A percentile compares a stretch with the other conserved stretches of the same genome.
These are phyloP conservation scores for Siderastrea siderea DNA, from an alignment of 92 coral and sea anemone species.

Conservation along the genomic window DNA sequence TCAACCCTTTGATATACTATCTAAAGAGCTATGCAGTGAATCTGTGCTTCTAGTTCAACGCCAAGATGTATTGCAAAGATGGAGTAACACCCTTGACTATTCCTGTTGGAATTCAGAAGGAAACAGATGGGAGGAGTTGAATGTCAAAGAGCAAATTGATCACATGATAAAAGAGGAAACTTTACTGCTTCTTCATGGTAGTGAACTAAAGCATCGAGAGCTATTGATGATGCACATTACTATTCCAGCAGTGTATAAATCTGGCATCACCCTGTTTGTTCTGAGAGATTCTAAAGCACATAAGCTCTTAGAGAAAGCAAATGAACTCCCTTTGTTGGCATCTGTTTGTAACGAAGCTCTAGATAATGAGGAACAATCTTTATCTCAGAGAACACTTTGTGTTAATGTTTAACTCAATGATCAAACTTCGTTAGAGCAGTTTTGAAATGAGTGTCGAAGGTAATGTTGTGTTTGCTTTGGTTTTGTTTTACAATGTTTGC, in stretches of 20 bases:
- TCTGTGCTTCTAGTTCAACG: conserved; percentile 78
- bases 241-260: conserved; percentile 84
- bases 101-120: conserved; percentile 28
- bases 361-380: background rate
- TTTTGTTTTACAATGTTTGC: too few relatives aligned
- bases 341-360: background rate
- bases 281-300: conserved; percentile 63
- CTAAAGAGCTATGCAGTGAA: conserved; percentile 76
- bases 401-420: conserved; percentile 12
- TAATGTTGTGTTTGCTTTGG: too few relatives aligned
- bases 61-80: conserved; percentile 72
- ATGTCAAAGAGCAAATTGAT: conserved; percentile 77
- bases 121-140: conserved; percentile 65
- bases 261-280: conserved; percentile 83
- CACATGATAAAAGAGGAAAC: conserved; percentile 76
- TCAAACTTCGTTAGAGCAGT: background rate
- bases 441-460: background rate
- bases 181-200: conserved; percentile 71
- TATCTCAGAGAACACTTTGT: background rate
- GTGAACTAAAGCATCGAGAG: conserved; percentile 72
- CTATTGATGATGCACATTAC: conserved; percentile 65
- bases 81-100: conserved; percentile 65
- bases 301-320: conserved; percentile 33
- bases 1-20: conserved; percentile 45
- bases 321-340: conserved; percentile 59